A percentile compares a stretch with the other conserved stretches of the same genome.
Conservation (phyloP, 2,113 vertebrate species). For the Anser brachyrhynchus region DNA sequence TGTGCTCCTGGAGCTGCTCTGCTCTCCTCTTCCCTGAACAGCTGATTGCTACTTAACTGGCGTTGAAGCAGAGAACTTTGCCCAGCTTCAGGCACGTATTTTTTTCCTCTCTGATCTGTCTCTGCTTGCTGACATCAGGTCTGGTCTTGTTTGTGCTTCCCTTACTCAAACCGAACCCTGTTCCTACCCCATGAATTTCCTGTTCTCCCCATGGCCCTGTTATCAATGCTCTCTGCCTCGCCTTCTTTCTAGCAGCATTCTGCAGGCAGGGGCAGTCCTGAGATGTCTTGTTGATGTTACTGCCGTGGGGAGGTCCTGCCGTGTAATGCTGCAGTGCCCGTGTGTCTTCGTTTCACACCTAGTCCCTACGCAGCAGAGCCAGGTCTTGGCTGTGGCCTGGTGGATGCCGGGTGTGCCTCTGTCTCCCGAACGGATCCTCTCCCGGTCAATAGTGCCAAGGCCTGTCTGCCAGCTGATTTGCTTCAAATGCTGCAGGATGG, state of each 20-base stretch:
- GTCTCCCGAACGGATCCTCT: not conserved
- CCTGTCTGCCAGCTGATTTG: not conserved
- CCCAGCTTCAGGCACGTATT: not conserved
- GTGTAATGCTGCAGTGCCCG: not conserved
- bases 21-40: not conserved
- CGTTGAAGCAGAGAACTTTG: not conserved
- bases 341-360: not conserved
- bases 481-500: not conserved
- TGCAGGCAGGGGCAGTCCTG: not conserved
- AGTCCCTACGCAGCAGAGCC: not conserved
- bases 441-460: not conserved
- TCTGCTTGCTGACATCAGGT: not conserved
- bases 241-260: not conserved
- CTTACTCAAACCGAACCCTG: not conserved
- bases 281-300: not conserved
- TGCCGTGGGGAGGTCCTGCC: not conserved
- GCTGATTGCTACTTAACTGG: not conserved
- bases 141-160: not conserved
- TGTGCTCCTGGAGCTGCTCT: not conserved
- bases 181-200: not conserved
- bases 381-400: not conserved
- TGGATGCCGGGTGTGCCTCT: not conserved
- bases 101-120: not conserved
- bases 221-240: fast-evolving
- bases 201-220: too few species aligned